Percentiles rank a stretch among this genome's conserved stretches.
Conservation (phyloP, 2,888 invertebrate genomes). For the Drosophila anomalata region DNA sequence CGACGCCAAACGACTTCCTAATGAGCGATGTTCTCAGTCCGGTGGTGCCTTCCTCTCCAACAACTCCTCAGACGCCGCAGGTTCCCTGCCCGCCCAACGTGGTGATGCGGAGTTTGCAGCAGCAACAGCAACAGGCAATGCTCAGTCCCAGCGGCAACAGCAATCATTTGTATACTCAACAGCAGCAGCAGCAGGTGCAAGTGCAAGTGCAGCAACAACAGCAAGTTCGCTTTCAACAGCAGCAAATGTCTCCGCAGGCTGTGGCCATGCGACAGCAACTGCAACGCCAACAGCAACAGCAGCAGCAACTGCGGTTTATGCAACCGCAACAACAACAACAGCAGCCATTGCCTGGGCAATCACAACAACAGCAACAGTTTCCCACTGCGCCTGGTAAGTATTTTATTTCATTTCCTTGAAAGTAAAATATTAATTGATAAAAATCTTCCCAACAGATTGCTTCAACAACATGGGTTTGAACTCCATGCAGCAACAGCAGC, state of each 20-base stretch:
- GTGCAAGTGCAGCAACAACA: slow-evolving; percentile 79
- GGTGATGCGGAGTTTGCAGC: slow-evolving; percentile 69
- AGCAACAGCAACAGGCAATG: slow-evolving; percentile 68
- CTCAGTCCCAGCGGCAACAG: slow-evolving; percentile 73
- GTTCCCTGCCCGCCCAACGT: slow-evolving; percentile 42
- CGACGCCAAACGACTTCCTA: slow-evolving; percentile 70
- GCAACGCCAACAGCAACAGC: slow-evolving; percentile 67
- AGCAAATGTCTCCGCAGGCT: slow-evolving; percentile 67
- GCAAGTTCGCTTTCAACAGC: slow-evolving; percentile 74
- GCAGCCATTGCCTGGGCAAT: too few relatives aligned
- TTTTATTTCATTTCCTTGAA: too few relatives aligned
- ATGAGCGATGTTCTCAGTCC: slow-evolving; percentile 64
- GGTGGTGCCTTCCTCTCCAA: slow-evolving; percentile 79
- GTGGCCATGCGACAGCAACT: slow-evolving; percentile 55
- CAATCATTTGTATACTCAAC: slow-evolving; percentile 68
- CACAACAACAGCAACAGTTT: slow-evolving; percentile 69
- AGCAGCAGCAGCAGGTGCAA: slow-evolving; percentile 59
- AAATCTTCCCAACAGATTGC: slow-evolving; percentile 50
- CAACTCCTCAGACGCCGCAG: slow-evolving; percentile 31
- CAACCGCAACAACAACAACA: slow-evolving; percentile 35
- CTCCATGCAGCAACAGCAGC: slow-evolving; percentile 54
- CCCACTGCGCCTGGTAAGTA: slow-evolving; percentile 54
- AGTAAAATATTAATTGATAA: background rate
- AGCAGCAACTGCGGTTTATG: slow-evolving; percentile 72
- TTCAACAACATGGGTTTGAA: slow-evolving; percentile 57